phyloP scores from a whole-genome alignment of 2,113 vertebrate genomes.

The Hylia prasina region DNA sequence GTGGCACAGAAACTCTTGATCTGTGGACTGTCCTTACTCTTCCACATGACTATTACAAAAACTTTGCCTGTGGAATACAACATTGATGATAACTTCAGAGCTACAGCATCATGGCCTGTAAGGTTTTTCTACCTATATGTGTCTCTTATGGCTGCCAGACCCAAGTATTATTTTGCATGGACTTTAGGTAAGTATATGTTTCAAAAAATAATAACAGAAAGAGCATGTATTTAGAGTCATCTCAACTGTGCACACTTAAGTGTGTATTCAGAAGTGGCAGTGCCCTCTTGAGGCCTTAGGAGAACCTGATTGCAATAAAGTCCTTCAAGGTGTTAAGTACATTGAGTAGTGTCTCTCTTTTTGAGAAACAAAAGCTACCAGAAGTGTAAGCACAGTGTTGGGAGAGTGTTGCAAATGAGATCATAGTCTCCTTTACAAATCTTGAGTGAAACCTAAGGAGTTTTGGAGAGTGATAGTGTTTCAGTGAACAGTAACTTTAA shows the following conservation, averaged over 20 bases:
- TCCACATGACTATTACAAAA: constrained; percentile 86
- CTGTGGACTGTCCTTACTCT: constrained; percentile 84
- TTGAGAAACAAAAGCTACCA: not conserved
- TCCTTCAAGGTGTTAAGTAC: not conserved
- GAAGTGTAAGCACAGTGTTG: not conserved
- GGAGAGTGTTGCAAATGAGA: not conserved
- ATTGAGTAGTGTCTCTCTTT: not conserved
- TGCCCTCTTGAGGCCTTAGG: constrained; percentile 60
- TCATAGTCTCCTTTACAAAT: not conserved
- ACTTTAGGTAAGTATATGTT: constrained; percentile 86
- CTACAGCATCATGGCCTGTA: constrained; percentile 80
- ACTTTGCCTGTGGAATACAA: constrained; percentile 85
- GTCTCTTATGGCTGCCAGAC: constrained; percentile 90
- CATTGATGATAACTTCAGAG: constrained; percentile 81
- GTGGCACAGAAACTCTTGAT: constrained; percentile 88
- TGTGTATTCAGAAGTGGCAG: not conserved
- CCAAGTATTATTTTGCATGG: constrained; percentile 99
- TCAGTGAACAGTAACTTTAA: not conserved
- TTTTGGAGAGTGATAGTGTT: not conserved
- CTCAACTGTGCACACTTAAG: not conserved
- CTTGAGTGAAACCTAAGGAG: not conserved
- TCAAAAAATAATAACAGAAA: not conserved
- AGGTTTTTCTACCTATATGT: constrained; percentile 89
- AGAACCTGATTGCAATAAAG: not conserved
- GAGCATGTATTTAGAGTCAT: not conserved